Conservation (phyloP, 2,113 vertebrate genomes). For the Actenoides lindsayi region DNA sequence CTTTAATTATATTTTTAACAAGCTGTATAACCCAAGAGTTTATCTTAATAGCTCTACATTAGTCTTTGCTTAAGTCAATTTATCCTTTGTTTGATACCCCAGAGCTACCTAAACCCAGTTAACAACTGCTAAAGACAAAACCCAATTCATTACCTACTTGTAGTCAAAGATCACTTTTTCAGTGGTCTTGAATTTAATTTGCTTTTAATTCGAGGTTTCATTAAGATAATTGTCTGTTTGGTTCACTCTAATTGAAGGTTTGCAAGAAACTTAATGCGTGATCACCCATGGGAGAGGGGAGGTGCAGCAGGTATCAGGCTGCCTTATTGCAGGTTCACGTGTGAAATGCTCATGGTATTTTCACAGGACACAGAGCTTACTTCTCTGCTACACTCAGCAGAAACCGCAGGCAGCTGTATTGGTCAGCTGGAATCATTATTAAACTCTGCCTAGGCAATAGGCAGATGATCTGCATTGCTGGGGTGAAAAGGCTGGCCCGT, state of each 20-base stretch:
- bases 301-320: background rate
- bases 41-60: background rate
- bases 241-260: constrained; percentile 62
- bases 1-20: background rate
- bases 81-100: background rate
- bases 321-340: background rate
- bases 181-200: constrained; percentile 57
- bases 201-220: constrained; percentile 61
- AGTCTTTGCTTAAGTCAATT: background rate
- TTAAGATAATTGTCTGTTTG: constrained; percentile 52
- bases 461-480: background rate
- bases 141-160: background rate
- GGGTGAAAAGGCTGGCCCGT: background rate
- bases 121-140: background rate
- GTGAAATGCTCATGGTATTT: accelerated
- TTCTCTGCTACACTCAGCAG: background rate
- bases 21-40: constrained; percentile 8
- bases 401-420: background rate
- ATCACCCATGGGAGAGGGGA: background rate
- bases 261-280: constrained; percentile 43
- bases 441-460: background rate
- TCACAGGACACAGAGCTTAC: background rate
- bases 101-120: background rate
- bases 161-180: constrained; percentile 17
- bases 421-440: background rate